Evolutionary conservation across 1,140 invertebrate species (phyloP).

Genomic region (Sycophila sp.): DNA sequence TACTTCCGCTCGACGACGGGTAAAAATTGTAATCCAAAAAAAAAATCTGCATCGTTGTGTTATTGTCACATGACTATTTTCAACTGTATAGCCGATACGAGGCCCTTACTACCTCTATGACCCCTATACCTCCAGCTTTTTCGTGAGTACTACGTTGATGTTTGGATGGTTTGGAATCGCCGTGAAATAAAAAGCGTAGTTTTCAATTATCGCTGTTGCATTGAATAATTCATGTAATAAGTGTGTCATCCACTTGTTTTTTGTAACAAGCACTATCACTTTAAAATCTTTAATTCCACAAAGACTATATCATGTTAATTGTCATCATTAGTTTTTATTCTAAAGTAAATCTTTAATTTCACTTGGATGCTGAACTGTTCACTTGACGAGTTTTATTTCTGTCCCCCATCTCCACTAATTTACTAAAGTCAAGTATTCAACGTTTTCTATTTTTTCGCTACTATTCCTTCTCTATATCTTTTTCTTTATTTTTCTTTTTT

Average conservation of each 20-base stretch:
- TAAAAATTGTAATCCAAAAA: neutral
- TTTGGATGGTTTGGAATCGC: neutral
- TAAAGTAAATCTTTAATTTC: conserved; percentile 1
- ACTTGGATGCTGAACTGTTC: conserved; percentile 5
- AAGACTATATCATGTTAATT: no score
- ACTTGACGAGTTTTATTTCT: neutral
- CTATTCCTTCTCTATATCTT: conserved; percentile 3
- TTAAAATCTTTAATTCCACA: neutral
- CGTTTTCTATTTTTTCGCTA: neutral
- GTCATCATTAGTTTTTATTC: no score
- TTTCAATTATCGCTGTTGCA: no score
- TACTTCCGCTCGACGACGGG: neutral
- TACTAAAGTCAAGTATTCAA: neutral
- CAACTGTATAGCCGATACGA: conserved; percentile 20
- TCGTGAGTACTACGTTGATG: conserved; percentile 31
- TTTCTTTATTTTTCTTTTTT: conserved; percentile 11
- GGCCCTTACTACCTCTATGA: conserved; percentile 29
- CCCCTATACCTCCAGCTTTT: conserved; percentile 8
- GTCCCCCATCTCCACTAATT: conserved; percentile 21
- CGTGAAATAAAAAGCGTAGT: no score
- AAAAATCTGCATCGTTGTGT: neutral
- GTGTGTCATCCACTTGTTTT: no score
- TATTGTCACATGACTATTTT: conserved; percentile 12
- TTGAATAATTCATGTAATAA: no score
- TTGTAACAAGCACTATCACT: neutral